A percentile compares a stretch with the other conserved stretches of the same genome.
Evolutionary conservation across 1,140 invertebrate species (phyloP).

Genomic region (Drosophila lini): DNA sequence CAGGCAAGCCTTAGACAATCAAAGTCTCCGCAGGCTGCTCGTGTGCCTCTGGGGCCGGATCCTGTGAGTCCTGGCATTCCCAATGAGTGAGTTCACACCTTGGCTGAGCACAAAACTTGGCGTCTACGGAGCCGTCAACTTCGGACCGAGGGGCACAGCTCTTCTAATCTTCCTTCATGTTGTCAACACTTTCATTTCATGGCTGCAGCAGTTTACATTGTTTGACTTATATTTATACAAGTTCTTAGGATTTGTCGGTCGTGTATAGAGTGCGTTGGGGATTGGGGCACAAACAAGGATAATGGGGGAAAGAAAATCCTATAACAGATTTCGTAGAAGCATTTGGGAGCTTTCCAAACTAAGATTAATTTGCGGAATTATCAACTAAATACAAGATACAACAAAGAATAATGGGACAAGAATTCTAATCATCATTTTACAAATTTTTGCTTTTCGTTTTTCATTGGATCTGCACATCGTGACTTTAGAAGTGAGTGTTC

Average conservation of each 20-base stretch:
- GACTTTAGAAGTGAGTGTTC: conserved; percentile 31
- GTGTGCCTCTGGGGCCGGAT: conserved; percentile 20
- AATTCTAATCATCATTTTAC: conserved; percentile 65
- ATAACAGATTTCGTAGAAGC: conserved; percentile 70
- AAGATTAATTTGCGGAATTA: conserved; percentile 48
- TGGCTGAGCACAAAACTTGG: conserved; percentile 35
- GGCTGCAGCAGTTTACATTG: conserved; percentile 31
- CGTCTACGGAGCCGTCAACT: conserved; percentile 29
- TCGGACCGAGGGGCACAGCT: conserved; percentile 9
- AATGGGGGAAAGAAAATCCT: conserved; percentile 59
- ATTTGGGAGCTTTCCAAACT: conserved; percentile 55
- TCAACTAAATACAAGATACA: conserved; percentile 65
- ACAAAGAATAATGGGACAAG: conserved; percentile 70
- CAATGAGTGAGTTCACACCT: conserved; percentile 22
- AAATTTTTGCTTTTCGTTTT: conserved; percentile 39
- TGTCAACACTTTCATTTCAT: conserved; percentile 19
- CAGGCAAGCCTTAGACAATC: conserved; percentile 78
- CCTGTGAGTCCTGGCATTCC: conserved; percentile 18
- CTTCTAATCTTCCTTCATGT: conserved; percentile 1
- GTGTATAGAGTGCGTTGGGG: conserved; percentile 22
- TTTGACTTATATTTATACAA: conserved; percentile 6
- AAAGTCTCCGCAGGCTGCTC: conserved; percentile 77
- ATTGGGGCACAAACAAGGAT: conserved; percentile 7
- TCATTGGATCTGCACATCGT: conserved; percentile 22
- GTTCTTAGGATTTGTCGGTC: conserved; percentile 25